Evolutionary conservation across 2,113 vertebrate species (phyloP).

Genomic region (Piaya cayana): DNA sequence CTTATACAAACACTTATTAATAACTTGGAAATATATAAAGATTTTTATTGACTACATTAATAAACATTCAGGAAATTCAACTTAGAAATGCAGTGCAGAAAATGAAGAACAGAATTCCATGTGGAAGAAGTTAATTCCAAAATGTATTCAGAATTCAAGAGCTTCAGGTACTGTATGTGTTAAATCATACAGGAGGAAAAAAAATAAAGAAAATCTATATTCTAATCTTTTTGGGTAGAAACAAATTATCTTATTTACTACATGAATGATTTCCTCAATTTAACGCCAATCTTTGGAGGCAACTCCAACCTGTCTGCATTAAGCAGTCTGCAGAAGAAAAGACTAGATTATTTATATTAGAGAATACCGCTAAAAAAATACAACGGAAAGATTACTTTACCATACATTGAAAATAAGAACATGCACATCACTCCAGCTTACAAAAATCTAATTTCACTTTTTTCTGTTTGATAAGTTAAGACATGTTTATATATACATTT

Average conservation of each 20-base stretch:
- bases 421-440: constrained; percentile 56
- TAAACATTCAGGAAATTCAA: neutral
- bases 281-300: constrained; percentile 84
- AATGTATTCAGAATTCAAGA: constrained; percentile 38
- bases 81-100: neutral
- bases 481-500: neutral
- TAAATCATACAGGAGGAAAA: constrained; percentile 64
- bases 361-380: constrained; percentile 63
- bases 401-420: constrained; percentile 71
- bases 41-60: neutral
- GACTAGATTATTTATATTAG: constrained; percentile 81
- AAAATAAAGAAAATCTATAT: constrained; percentile 75
- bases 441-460: constrained; percentile 76
- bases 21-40: neutral
- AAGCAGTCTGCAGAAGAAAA: constrained; percentile 77
- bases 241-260: constrained; percentile 90
- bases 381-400: constrained; percentile 62
- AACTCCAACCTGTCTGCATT: constrained; percentile 82
- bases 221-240: constrained; percentile 79
- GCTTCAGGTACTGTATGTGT: constrained; percentile 62
- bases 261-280: constrained; percentile 90
- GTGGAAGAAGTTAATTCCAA: constrained; percentile 11
- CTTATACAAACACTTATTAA: neutral
- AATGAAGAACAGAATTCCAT: neutral
- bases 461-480: constrained; percentile 44